Percentiles rank a stretch among this genome's conserved stretches.
These are phyloP conservation scores for Tursiops truncatus DNA, from an alignment of 2,113 vertebrate species.

Conservation along the genomic window DNA sequence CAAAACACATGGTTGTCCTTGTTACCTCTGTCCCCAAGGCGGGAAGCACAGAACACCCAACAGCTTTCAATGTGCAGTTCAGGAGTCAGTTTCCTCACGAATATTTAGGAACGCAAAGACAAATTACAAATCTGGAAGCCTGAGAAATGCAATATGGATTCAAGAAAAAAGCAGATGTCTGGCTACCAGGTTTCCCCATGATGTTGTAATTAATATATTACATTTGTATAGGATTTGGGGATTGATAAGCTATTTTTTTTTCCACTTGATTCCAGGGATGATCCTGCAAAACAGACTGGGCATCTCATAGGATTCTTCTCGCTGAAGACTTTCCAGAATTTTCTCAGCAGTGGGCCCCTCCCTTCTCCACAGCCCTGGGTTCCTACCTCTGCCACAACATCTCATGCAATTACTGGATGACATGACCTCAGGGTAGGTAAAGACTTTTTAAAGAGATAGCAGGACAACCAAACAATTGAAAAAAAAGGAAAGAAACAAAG, in stretches of 20 bases:
- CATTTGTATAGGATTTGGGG: not conserved
- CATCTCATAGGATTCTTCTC: not conserved
- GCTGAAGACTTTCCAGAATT: not conserved
- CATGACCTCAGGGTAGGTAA: not conserved
- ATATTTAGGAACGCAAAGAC: not conserved
- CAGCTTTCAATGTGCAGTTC: not conserved
- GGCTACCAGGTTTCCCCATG: not conserved
- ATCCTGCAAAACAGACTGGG: not conserved
- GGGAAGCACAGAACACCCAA: not conserved
- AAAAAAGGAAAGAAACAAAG: not conserved
- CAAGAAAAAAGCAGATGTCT: not conserved
- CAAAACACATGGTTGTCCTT: not conserved
- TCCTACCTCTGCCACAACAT: not conserved
- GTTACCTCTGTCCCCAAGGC: not conserved
- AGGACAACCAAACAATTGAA: not conserved
- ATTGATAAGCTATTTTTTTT: not conserved
- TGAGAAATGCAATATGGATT: not conserved
- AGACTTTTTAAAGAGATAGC: not conserved
- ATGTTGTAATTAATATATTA: not conserved
- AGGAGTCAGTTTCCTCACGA: not conserved
- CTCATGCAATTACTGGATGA: not conserved
- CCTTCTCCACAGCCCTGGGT: not conserved
- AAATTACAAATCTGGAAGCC: not conserved
- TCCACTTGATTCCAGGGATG: not conserved
- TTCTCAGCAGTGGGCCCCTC: not conserved